Base-by-base conservation (phyloP, 2,888 invertebrate genomes). In the Cetonia aurata region DNA sequence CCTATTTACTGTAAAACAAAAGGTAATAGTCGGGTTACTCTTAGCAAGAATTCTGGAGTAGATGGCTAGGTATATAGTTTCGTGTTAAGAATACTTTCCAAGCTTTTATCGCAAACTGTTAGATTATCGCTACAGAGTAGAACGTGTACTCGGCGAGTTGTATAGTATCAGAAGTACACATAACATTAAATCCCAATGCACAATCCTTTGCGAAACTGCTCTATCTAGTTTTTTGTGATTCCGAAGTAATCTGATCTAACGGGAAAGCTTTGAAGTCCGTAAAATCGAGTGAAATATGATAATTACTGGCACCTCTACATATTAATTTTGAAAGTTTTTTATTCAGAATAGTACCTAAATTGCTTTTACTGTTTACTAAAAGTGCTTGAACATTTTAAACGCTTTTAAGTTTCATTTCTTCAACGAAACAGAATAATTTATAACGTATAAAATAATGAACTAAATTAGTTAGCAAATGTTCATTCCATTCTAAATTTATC, bases 211-310 rank as follows among this genome's bases (percentile, higher is more conserved):
- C 13, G 46, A 37, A 37, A n/a, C 44, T 60, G 46, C 60, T 41
- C 31, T 60, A 60, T 60, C 60, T 60, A 31, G 46, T 46, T 60
- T 31, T 13, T n/a, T n/a, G n/a, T n/a, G n/a, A n/a, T n/a, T 9
- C 33, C 17, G 31, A 13, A 13, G 31, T 60, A 59, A 59, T 25
- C 25, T 17, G 59, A 59, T 19, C 31, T 19, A 44, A 59, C 42
- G 37, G 25, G 37, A 56, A 15, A 13, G 15, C 56, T 37, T 41
- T 33, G 10, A n/a, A 56, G 17, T 56, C 15, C 9, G 15, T 12
- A 37, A 37, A 13, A 37, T 41, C 37, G 12, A 41, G 15, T 37
- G 56, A 56, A 56, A 17, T 25, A 13, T 13, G 15, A 56, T 56
- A 56, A 56, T 56, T 56, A 56, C 37, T 56, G 17, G 4, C 25